phyloP scores from a whole-genome alignment of 2,888 invertebrate genomes.

The Spilosoma lubricipeda region DNA sequence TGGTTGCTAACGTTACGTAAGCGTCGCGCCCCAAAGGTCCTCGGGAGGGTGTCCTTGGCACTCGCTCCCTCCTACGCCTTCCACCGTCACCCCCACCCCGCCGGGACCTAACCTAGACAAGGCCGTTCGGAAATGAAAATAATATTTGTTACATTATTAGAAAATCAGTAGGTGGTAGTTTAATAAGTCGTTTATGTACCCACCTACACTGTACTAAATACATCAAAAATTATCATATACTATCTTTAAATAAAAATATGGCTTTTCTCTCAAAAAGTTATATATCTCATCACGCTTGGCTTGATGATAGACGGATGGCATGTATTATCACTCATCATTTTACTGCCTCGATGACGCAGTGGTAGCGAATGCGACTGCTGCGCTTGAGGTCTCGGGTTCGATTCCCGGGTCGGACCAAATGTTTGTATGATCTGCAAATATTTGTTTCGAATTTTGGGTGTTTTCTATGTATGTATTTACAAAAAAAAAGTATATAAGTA shows the following conservation, averaged over 20 bases:
- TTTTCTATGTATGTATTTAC: no score
- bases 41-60: slow-evolving; percentile 63
- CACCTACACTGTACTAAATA: slow-evolving; percentile 11
- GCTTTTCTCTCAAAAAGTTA: not conserved
- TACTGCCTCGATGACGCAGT: no score
- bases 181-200: slow-evolving; percentile 49
- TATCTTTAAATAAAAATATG: not conserved
- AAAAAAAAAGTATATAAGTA: no score
- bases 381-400: no score
- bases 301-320: no score
- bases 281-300: not conserved
- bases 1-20: slow-evolving; percentile 72
- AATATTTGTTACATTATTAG: slow-evolving; percentile 60
- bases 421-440: no score
- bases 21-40: slow-evolving; percentile 75
- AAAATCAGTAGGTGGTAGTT: slow-evolving; percentile 49
- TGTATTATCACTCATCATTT: no score
- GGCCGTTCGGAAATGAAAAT: slow-evolving; percentile 64
- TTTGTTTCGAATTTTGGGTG: no score
- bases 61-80: slow-evolving; percentile 39
- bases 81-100: slow-evolving; percentile 35
- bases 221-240: slow-evolving; percentile 20
- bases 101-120: slow-evolving; percentile 60
- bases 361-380: no score
- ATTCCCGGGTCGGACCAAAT: no score